Percentiles rank a stretch among this genome's conserved stretches.
These are phyloP conservation scores for Melopsittacus undulatus DNA, from an alignment of 2,797 vertebrate species.

Conservation along the genomic window DNA sequence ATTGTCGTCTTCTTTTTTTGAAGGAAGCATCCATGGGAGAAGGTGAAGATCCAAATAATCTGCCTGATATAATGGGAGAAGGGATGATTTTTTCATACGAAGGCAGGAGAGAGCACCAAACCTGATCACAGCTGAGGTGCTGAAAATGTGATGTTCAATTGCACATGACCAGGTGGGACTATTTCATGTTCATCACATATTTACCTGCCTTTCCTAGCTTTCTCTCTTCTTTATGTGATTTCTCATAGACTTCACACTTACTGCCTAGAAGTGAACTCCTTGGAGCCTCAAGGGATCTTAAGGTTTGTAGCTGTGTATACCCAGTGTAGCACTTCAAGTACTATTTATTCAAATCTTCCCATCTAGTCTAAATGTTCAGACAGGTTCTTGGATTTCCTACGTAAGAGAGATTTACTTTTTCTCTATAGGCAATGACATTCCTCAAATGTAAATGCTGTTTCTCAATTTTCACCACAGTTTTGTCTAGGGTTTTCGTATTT, in stretches of 20 bases:
- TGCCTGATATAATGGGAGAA: not conserved
- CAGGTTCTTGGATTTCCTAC: not conserved
- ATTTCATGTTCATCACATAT: not conserved
- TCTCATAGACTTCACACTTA: not conserved
- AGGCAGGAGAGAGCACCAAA: not conserved
- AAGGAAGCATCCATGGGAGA: not conserved
- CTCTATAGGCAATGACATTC: not conserved
- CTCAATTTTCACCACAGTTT: not conserved
- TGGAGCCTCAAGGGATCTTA: not conserved
- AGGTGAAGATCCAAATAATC: not conserved
- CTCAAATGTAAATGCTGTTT: not conserved
- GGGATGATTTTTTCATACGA: not conserved
- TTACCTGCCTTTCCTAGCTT: not conserved
- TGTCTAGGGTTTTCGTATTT: not conserved
- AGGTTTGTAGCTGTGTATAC: not conserved
- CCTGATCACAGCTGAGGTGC: not conserved
- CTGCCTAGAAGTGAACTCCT: not conserved
- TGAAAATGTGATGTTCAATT: not conserved
- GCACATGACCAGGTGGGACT: fast-evolving
- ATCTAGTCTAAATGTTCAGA: not conserved
- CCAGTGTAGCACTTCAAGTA: not conserved
- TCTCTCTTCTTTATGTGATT: not conserved
- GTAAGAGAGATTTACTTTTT: not conserved
- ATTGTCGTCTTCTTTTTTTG: not conserved
- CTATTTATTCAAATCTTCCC: not conserved